These are phyloP conservation scores for Ephestia elutella DNA, from an alignment of 1,140 invertebrate species.

Conservation along the genomic window DNA sequence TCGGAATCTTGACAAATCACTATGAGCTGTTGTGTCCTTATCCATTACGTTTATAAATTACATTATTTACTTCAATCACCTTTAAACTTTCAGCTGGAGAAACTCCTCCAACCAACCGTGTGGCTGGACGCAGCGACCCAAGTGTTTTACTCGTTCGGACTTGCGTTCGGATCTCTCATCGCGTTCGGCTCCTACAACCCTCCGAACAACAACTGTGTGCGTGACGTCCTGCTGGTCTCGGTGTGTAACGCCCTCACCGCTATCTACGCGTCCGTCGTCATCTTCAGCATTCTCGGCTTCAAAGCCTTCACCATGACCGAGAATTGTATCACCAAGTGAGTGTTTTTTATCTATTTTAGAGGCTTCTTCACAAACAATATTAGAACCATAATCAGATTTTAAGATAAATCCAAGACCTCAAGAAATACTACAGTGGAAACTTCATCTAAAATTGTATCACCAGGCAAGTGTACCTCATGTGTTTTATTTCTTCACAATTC, in stretches of 20 bases:
- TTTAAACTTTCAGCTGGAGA: slow-evolving; percentile 78
- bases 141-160: slow-evolving; percentile 95
- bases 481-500: too few relatives aligned
- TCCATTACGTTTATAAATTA: too few relatives aligned
- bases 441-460: too few relatives aligned
- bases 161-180: slow-evolving; percentile 94
- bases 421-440: too few relatives aligned
- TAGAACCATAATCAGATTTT: too few relatives aligned
- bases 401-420: too few relatives aligned
- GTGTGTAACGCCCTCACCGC: slow-evolving; percentile 93
- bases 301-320: slow-evolving; percentile 89
- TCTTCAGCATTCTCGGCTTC: slow-evolving; percentile 91
- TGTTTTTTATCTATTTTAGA: slow-evolving; percentile 22
- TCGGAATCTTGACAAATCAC: too few relatives aligned
- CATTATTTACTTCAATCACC: too few relatives aligned
- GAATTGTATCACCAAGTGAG: slow-evolving; percentile 84
- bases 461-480: too few relatives aligned
- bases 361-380: too few relatives aligned
- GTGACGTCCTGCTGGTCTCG: slow-evolving; percentile 92
- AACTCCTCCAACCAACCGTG: slow-evolving; percentile 85
- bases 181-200: slow-evolving; percentile 94
- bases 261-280: slow-evolving; percentile 94
- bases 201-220: slow-evolving; percentile 91
- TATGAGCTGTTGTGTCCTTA: too few relatives aligned
- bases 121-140: slow-evolving; percentile 97